A percentile compares a stretch with the other conserved stretches of the same genome.
These are phyloP conservation scores for Brachypodius melanocephalos DNA, from an alignment of 2,113 vertebrate species.

Conservation along the genomic window DNA sequence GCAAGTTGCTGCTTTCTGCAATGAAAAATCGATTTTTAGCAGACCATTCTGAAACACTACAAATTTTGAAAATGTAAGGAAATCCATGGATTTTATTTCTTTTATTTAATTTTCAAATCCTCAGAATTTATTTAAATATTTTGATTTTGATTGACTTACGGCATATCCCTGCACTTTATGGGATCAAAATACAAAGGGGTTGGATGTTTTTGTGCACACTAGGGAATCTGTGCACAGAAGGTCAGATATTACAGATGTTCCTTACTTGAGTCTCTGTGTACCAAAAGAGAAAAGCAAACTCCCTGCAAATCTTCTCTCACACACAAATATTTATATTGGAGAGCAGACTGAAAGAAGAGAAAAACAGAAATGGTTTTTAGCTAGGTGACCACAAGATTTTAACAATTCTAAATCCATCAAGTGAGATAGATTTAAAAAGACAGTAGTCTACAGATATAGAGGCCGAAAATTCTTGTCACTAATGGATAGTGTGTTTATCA, in stretches of 20 bases:
- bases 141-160: neutral
- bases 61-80: neutral
- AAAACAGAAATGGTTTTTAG: neutral
- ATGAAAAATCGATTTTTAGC: neutral
- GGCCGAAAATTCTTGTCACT: neutral
- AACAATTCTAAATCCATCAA: neutral
- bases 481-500: neutral
- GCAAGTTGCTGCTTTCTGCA: neutral
- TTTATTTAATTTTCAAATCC: neutral
- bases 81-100: neutral
- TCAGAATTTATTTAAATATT: neutral
- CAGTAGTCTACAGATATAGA: neutral
- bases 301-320: neutral
- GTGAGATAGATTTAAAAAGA: neutral
- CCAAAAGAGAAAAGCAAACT: constrained; percentile 8
- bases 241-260: constrained; percentile 18
- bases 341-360: neutral
- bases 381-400: neutral
- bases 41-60: neutral
- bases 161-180: neutral
- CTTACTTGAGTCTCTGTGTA: constrained; percentile 1
- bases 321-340: neutral
- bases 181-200: neutral
- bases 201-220: neutral
- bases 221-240: neutral